Evolutionary conservation across 2,113 vertebrate genomes (phyloP).

Genomic region (Amphiprion percula): DNA sequence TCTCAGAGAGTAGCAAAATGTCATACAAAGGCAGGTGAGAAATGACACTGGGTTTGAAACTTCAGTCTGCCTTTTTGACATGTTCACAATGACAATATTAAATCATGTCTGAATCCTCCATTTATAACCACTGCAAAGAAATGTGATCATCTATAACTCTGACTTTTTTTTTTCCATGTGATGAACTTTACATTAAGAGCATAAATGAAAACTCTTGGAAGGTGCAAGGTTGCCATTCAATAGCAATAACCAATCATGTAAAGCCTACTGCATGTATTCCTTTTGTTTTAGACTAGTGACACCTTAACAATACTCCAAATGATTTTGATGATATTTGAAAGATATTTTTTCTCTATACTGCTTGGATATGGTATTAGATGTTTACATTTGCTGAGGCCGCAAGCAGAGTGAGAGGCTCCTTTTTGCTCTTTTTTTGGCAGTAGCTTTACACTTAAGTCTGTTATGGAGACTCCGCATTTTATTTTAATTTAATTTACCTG

Average conservation of each 20-base stretch:
- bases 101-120: slow-evolving; percentile 3
- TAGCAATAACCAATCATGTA: not conserved
- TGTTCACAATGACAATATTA: slow-evolving; percentile 41
- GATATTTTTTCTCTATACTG: not conserved
- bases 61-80: slow-evolving; percentile 33
- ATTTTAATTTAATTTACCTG: too few relatives aligned
- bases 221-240: not conserved
- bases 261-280: not conserved
- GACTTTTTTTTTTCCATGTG: slow-evolving; percentile 6
- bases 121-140: slow-evolving; percentile 14
- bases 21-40: slow-evolving; percentile 63
- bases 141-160: not conserved
- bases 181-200: not conserved
- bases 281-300: too few relatives aligned
- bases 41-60: slow-evolving; percentile 45
- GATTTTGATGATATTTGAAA: not conserved
- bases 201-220: not conserved
- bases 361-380: not conserved
- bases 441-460: not conserved
- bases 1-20: slow-evolving; percentile 61
- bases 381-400: not conserved
- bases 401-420: not conserved
- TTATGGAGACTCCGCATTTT: not conserved
- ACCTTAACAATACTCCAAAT: too few relatives aligned
- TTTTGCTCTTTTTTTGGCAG: too few relatives aligned